A percentile compares a stretch with the other conserved stretches of the same genome.
Conservation (phyloP, 2,888 invertebrate species). For the Stratiomys singularior region DNA sequence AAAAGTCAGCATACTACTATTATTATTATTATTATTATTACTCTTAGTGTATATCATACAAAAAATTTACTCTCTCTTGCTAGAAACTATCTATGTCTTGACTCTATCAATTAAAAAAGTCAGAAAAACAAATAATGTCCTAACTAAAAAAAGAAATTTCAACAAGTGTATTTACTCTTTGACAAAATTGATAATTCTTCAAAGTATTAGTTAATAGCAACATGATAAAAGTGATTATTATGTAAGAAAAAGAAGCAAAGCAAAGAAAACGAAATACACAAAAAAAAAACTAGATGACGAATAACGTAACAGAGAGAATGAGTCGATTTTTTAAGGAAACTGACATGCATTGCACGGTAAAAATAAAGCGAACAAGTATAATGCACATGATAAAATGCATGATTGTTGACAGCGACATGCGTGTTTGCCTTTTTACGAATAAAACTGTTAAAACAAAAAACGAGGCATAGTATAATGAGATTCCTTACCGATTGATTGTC, state of each 20-base stretch:
- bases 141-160: not conserved
- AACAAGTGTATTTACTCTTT: not conserved
- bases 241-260: not conserved
- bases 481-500: not conserved
- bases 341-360: not conserved
- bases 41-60: not conserved
- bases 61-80: not conserved
- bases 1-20: conserved; percentile 16
- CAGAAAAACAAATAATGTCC: not conserved
- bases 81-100: not conserved
- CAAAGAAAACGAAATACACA: not conserved
- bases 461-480: conserved; percentile 9
- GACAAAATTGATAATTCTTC: not conserved
- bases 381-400: not conserved
- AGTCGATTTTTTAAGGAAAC: not conserved
- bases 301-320: not conserved
- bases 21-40: not conserved
- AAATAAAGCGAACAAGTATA: not conserved
- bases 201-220: not conserved
- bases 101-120: conserved; percentile 1
- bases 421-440: conserved; percentile 26
- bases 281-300: not conserved
- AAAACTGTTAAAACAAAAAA: conserved; percentile 1
- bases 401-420: conserved; percentile 3
- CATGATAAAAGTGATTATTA: conserved; percentile 6